These are phyloP conservation scores for Napeogenes inachia DNA, from an alignment of 2,888 invertebrate species.

Conservation along the genomic window DNA sequence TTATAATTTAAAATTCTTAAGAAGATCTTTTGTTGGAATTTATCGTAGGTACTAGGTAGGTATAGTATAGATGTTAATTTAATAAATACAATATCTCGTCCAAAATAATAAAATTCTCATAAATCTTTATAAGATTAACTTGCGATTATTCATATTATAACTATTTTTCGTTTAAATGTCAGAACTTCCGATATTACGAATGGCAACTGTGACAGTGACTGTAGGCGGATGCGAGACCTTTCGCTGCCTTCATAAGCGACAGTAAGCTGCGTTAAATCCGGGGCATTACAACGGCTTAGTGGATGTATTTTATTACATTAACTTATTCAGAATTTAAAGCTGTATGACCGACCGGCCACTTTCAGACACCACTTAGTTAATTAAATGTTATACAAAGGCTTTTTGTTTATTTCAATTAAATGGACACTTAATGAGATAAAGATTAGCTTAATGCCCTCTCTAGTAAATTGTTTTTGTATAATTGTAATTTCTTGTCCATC, in stretches of 20 bases:
- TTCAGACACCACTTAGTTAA: constrained; percentile 57
- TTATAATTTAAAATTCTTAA: background rate
- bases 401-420: constrained; percentile 26
- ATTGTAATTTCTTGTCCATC: background rate
- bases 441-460: constrained; percentile 15
- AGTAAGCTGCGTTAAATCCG: constrained; percentile 59
- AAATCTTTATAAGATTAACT: constrained; percentile 22
- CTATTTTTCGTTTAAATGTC: constrained; percentile 27
- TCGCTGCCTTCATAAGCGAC: constrained; percentile 54
- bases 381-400: constrained; percentile 41
- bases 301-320: constrained; percentile 70
- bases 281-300: constrained; percentile 53
- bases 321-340: constrained; percentile 56
- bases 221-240: constrained; percentile 45
- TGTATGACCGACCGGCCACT: constrained; percentile 45
- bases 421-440: constrained; percentile 15
- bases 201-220: constrained; percentile 33
- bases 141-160: constrained; percentile 20
- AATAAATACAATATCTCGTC: constrained; percentile 2
- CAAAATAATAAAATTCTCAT: constrained; percentile 2
- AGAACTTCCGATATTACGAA: constrained; percentile 27
- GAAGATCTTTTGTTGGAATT: background rate
- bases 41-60: background rate
- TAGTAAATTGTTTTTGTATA: constrained; percentile 11
- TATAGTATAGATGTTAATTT: too few relatives aligned